Conservation (phyloP, 92 coral and sea anemone genomes). For the Nematostella vectensis region DNA sequence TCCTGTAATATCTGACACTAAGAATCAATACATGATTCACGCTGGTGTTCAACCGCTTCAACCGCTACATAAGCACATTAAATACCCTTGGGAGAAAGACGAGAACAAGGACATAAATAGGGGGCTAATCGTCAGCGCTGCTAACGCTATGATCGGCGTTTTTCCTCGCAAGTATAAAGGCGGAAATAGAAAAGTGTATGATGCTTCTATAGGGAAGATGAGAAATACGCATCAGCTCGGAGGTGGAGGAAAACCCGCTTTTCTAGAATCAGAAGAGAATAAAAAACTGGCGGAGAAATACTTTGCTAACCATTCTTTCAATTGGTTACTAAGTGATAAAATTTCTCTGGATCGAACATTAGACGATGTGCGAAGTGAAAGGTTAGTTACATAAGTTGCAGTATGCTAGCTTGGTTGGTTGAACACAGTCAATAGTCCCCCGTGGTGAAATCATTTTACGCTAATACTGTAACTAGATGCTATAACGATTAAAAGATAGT, state of each 20-base stretch:
- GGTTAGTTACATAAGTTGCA: slow-evolving; percentile 48
- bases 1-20: slow-evolving; percentile 55
- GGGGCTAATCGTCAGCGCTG: slow-evolving; percentile 58
- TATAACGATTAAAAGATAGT: too few species aligned
- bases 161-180: slow-evolving; percentile 57
- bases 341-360: slow-evolving; percentile 88
- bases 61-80: slow-evolving; percentile 79
- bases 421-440: too few species aligned
- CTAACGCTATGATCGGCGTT: slow-evolving; percentile 59
- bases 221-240: slow-evolving; percentile 75
- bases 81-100: slow-evolving; percentile 88
- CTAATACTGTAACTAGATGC: too few species aligned
- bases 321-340: slow-evolving; percentile 92
- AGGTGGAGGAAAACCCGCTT: slow-evolving; percentile 86
- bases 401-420: too few species aligned
- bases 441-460: too few species aligned
- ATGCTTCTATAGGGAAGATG: slow-evolving; percentile 72
- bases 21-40: slow-evolving; percentile 75
- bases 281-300: slow-evolving; percentile 77
- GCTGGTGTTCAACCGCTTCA: slow-evolving; percentile 87
- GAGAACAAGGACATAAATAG: slow-evolving; percentile 7
- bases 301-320: slow-evolving; percentile 90
- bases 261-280: slow-evolving; percentile 61
- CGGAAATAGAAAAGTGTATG: slow-evolving; percentile 54
- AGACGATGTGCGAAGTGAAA: slow-evolving; percentile 76